Evolutionary conservation across 2,797 vertebrate genomes (phyloP), one percentile per base, ranked within the genome.

Genomic region (Champsocephalus esox): DNA sequence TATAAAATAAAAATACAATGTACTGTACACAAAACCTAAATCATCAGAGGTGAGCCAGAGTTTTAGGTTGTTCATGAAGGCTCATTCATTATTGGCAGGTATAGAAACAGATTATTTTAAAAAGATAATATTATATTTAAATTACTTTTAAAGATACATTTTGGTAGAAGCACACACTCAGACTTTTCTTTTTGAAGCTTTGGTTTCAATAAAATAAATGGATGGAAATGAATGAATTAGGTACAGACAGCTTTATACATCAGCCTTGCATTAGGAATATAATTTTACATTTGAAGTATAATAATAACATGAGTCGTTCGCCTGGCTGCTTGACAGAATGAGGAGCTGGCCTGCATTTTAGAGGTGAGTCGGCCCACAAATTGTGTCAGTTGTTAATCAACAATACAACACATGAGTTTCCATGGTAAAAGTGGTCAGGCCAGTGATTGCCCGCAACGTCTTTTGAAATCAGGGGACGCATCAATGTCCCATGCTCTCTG

Each of bases 381-480:
- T 90, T 84, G 88, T 86, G 76, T 74, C 59, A 76, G 64, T 77
- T 87, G 90, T 93, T 87, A 90, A 86, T 93, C 90, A 92, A 72
- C 71, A 67, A 67, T 16, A 69, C 56, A 88, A 64, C 34, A 74
- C 65, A 71, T 11, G 32, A 5, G 92, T 93, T 92, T 80, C 93
- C 89, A 94, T 93, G 81, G 94, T 64, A 93, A 94, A 92, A 38
- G 52, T 75, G 73, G 78, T 80, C 83, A 90, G 82, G 63, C 74
- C 66, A 57, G 14, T 80, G 77, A 85, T 81, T 81, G 71, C 82
- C 78, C 70, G 62, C 52, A 63, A 52, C 5, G 3, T 81, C 83
- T 71, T 87, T 83, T 86, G 67, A 89, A 85, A 68, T 28, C 34
- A 38, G 41, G 49, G 83, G 72, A 81, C 83, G 82, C 72, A 71